Conservation (phyloP, 2,113 vertebrate species). For the Spea bombifrons region DNA sequence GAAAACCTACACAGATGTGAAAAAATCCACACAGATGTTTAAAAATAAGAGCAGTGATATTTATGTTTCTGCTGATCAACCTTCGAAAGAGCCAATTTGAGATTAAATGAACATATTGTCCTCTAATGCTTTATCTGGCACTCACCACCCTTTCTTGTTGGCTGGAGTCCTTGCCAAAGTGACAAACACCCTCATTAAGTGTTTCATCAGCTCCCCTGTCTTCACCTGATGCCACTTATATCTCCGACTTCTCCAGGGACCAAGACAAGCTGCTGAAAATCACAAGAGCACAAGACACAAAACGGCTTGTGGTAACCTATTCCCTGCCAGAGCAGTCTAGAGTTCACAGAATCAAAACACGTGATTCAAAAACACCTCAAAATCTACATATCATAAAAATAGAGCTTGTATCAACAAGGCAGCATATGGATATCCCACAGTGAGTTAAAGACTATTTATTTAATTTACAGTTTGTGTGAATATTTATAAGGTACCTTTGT, state of each 20-base stretch:
- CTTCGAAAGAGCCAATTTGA: not conserved
- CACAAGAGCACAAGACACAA: conserved; percentile 31
- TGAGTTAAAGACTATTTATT: too few relatives aligned
- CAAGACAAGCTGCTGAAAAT: conserved; percentile 9
- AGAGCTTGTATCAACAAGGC: too few relatives aligned
- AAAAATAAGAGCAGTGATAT: not conserved
- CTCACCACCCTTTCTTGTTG: conserved; percentile 18
- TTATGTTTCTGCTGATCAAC: not conserved
- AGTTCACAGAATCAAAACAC: not conserved
- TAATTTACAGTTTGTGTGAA: too few relatives aligned
- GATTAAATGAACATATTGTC: conserved; percentile 14
- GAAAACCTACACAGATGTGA: not conserved
- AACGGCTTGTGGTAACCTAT: conserved; percentile 23
- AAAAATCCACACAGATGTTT: not conserved
- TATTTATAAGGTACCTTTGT: too few relatives aligned
- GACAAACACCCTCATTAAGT: conserved; percentile 45
- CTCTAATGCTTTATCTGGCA: not conserved
- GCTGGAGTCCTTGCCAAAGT: conserved; percentile 30
- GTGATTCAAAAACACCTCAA: too few relatives aligned
- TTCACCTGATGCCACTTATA: conserved; percentile 43
- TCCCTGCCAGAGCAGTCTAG: not conserved
- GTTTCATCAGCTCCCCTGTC: conserved; percentile 41
- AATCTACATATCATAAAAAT: too few relatives aligned
- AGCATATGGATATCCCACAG: too few relatives aligned
- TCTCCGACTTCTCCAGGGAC: conserved; percentile 27